Evolutionary conservation across 2,113 vertebrate genomes (phyloP), one percentile per base, ranked within the genome.

Genomic region (Syrrhaptes paradoxus): DNA sequence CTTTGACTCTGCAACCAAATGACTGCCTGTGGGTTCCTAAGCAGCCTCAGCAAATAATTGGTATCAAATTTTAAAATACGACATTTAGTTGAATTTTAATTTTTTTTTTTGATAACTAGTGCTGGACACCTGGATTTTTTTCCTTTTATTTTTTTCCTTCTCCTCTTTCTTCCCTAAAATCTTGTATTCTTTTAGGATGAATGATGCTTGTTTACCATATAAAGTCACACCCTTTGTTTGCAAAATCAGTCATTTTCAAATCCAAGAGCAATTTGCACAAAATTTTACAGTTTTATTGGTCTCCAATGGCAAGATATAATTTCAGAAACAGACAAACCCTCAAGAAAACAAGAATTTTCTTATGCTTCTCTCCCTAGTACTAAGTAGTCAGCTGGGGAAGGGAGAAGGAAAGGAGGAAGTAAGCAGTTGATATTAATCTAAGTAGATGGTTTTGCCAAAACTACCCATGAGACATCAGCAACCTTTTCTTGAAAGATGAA

Each of bases 251-350:
- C 41, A 62, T 96, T 96, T 96, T 91, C 66, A 86, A 85, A 82
- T 73, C 62, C 74, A 83, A 94, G 21, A 70, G 71, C 75, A 85
- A 91, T 89, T 93, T 93, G 59, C 92, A 90, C 79, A 52, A 74
- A 92, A 65, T 95, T 83, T 86, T 80, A 84, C 66, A 38, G 51
- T 59, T 96, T 95, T 95, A 95, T 95, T 93, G 76, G 95, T 96
- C 93, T 94, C 95, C 32, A 83, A 54, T 74, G 94, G 62, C 41
- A 87, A 67, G 85, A 55, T 85, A 62, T 91, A 87, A 94, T 95
- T 93, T 92, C 89, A 91, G 85, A 94, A 96, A 89, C 93, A 96
- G 94, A 77, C 43, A 52, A 89, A 49, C 24, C 24, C 59, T 89
- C 85, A 93, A 87, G 58, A 90, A 94, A 91, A 85, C 43, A 43